Evolutionary conservation across 64 coral and sea anemone genomes (phyloP).

Genomic region (Hydrozoanthus tunicans): DNA sequence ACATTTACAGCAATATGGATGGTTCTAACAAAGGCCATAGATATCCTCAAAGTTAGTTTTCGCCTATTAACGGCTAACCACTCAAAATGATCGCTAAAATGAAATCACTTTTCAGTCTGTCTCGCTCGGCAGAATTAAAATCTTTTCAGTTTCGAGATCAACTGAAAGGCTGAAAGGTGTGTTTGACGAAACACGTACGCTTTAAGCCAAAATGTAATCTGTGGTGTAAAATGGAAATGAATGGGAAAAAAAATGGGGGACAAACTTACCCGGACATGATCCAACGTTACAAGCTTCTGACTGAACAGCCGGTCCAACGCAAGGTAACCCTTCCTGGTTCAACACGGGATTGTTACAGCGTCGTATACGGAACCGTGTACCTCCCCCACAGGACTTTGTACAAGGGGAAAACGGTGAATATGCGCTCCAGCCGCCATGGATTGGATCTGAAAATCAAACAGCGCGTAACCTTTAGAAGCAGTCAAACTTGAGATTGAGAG

Average conservation of each 20-base stretch:
- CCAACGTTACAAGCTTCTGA: neutral
- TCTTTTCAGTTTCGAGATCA: no score
- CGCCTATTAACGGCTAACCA: no score
- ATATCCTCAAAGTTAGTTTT: no score
- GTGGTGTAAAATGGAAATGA: neutral
- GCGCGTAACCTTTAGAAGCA: neutral
- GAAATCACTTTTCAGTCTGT: no score
- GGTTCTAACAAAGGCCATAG: no score
- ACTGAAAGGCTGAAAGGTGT: no score
- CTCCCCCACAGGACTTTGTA: conserved; percentile 11
- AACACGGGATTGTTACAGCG: neutral
- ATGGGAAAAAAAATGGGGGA: neutral
- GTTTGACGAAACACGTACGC: no score
- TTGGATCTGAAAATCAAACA: conserved; percentile 10
- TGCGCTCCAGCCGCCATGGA: neutral
- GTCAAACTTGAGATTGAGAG: neutral
- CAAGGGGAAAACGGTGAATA: neutral
- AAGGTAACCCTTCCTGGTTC: neutral
- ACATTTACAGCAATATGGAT: no score
- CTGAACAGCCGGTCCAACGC: neutral
- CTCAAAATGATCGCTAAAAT: no score
- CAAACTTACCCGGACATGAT: neutral
- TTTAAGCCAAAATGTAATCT: neutral
- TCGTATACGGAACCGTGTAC: conserved; percentile 19
- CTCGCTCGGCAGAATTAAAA: no score